Evolutionary conservation across 1,140 invertebrate species (phyloP).

Genomic region (Drosophila sp.): DNA sequence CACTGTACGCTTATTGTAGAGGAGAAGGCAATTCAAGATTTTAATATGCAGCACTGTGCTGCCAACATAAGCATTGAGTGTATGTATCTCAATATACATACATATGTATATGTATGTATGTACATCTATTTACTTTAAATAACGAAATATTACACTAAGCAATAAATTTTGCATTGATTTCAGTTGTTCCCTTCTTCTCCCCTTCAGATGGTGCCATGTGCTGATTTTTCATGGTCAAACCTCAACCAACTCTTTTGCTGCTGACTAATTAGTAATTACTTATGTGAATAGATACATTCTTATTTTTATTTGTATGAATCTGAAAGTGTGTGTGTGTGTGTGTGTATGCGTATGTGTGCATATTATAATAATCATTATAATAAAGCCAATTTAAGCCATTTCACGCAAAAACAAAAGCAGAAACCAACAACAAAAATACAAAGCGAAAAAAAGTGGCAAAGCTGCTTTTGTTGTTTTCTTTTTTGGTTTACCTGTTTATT

Average conservation of each 20-base stretch:
- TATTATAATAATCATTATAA: slow-evolving; percentile 16
- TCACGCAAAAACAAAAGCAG: slow-evolving; percentile 29
- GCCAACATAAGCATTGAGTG: neutral
- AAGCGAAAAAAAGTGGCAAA: slow-evolving; percentile 63
- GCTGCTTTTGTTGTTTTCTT: slow-evolving; percentile 69
- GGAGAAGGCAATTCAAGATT: too few relatives aligned
- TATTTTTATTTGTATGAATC: too few relatives aligned
- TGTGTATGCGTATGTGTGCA: slow-evolving; percentile 15
- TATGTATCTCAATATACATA: neutral
- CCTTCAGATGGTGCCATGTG: slow-evolving; percentile 5
- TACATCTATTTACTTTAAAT: neutral
- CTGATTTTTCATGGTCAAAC: slow-evolving; percentile 58
- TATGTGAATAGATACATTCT: slow-evolving; percentile 25
- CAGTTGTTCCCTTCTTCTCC: neutral
- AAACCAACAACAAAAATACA: slow-evolving; percentile 30
- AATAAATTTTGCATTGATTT: slow-evolving; percentile 42
- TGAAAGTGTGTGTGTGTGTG: neutral
- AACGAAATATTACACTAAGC: slow-evolving; percentile 11
- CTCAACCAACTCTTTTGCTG: slow-evolving; percentile 30
- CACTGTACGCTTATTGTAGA: neutral
- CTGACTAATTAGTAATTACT: slow-evolving; percentile 60
- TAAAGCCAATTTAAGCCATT: slow-evolving; percentile 38
- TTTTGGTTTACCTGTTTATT: slow-evolving; percentile 70
- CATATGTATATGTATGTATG: neutral
- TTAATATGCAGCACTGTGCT: neutral